These are phyloP conservation scores for Pipa parva DNA, from an alignment of 2,113 vertebrate genomes.

Conservation along the genomic window DNA sequence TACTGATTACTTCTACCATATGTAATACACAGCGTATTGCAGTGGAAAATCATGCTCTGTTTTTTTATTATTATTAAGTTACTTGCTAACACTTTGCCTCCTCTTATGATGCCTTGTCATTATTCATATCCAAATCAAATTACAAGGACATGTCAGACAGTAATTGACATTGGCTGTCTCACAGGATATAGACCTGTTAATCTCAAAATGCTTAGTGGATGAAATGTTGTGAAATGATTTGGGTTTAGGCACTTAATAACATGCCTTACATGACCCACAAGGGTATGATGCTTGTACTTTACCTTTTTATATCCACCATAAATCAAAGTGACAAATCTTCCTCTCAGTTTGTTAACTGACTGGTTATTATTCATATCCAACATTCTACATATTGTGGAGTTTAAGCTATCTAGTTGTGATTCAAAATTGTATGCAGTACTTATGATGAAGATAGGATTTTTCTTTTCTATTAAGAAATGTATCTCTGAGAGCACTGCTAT, in stretches of 20 bases:
- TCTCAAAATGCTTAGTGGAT: conserved; percentile 10
- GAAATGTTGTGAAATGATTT: conserved; percentile 17
- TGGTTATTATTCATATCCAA: neutral
- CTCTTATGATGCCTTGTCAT: neutral
- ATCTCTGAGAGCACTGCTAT: too few species aligned
- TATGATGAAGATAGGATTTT: too few species aligned
- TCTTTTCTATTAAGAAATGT: too few species aligned
- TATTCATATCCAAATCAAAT: conserved; percentile 11
- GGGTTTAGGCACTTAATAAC: conserved; percentile 6
- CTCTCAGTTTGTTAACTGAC: neutral
- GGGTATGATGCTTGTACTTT: conserved; percentile 6
- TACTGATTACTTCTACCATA: too few species aligned
- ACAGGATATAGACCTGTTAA: conserved; percentile 8
- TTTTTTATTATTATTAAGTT: neutral
- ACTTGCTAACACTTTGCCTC: neutral
- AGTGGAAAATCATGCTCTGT: neutral
- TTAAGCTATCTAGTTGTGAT: neutral
- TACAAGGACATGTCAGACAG: conserved; percentile 1
- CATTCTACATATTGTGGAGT: neutral
- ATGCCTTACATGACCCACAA: conserved; percentile 11
- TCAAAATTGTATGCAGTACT: too few species aligned
- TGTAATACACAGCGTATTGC: neutral
- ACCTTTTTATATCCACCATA: neutral
- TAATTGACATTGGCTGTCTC: conserved; percentile 15
- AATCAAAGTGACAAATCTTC: conserved; percentile 1